Evolutionary conservation across 2,888 invertebrate genomes (phyloP).

Genomic region (Hedychridium roseum): DNA sequence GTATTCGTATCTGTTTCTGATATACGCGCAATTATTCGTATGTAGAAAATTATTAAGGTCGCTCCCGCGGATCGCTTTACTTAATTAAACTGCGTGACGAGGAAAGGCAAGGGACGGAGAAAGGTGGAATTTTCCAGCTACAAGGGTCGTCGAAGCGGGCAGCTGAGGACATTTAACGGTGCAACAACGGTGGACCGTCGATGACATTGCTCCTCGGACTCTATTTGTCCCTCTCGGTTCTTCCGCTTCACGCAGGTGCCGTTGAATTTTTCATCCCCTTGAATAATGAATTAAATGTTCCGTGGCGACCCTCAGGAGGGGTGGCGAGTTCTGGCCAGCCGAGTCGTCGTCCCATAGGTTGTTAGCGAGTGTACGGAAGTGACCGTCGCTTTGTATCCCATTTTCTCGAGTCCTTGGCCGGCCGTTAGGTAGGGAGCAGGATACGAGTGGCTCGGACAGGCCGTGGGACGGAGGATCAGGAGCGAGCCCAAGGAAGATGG

Average conservation of each 20-base stretch:
- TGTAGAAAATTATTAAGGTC: too few species aligned
- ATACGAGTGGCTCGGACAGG: conserved; percentile 16
- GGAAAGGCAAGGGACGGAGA: not conserved
- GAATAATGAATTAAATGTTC: conserved; percentile 64
- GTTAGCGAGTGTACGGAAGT: conserved; percentile 52
- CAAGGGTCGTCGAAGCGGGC: too few species aligned
- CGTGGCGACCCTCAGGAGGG: conserved; percentile 43
- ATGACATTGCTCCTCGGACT: conserved; percentile 29
- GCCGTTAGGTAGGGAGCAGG: conserved; percentile 13
- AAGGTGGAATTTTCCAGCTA: not conserved
- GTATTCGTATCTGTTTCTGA: too few species aligned
- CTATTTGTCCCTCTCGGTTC: conserved; percentile 16
- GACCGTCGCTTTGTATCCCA: conserved; percentile 55
- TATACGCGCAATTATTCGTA: too few species aligned
- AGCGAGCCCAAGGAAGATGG: conserved; percentile 27
- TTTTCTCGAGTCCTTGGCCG: conserved; percentile 40
- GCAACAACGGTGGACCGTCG: conserved; percentile 19
- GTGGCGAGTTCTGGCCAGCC: too few species aligned
- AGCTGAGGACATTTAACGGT: conserved; percentile 12
- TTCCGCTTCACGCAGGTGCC: not conserved
- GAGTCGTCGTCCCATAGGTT: conserved; percentile 56
- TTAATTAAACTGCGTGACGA: not conserved
- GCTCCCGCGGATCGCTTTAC: too few species aligned
- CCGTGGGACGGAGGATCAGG: conserved; percentile 23
- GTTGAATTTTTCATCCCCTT: conserved; percentile 58